These are phyloP conservation scores for Archaeoteleia sp. DNA, from an alignment of 2,888 invertebrate genomes.

Conservation along the genomic window DNA sequence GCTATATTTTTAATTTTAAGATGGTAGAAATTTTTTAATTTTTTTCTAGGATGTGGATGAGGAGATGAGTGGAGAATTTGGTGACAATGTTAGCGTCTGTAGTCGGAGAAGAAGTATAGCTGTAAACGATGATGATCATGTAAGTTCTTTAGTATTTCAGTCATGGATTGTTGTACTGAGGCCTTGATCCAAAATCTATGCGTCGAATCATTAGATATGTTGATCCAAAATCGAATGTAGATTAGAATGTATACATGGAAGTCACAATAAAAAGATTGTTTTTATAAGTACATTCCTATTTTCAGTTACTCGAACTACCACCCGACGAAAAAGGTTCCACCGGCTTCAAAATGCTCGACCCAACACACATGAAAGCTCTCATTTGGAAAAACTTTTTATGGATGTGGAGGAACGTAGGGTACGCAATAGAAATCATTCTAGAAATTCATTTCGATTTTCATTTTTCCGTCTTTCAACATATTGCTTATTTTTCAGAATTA, in stretches of 20 bases:
- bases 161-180: background rate
- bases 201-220: too few relatives aligned
- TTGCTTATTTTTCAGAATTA: conserved; percentile 78
- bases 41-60: conserved; percentile 66
- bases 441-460: too few relatives aligned
- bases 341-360: conserved; percentile 79
- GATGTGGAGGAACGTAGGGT: conserved; percentile 90
- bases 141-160: conserved; percentile 41
- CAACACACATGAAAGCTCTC: conserved; percentile 85
- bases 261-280: too few relatives aligned
- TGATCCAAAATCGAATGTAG: too few relatives aligned
- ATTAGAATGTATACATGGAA: too few relatives aligned
- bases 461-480: too few relatives aligned
- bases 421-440: conserved; percentile 61
- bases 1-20: conserved; percentile 15
- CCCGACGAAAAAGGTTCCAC: conserved; percentile 79
- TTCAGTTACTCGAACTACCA: conserved; percentile 80
- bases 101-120: conserved; percentile 82
- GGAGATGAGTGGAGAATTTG: conserved; percentile 91
- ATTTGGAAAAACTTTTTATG: conserved; percentile 93
- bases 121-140: conserved; percentile 74
- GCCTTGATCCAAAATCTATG: too few relatives aligned
- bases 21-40: conserved; percentile 11
- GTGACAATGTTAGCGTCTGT: conserved; percentile 88
- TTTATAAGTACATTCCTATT: too few relatives aligned